A percentile compares a stretch with the other conserved stretches of the same genome.
These are phyloP conservation scores for Eriocheir sinensis DNA, from an alignment of 1,140 invertebrate genomes.

Conservation along the genomic window DNA sequence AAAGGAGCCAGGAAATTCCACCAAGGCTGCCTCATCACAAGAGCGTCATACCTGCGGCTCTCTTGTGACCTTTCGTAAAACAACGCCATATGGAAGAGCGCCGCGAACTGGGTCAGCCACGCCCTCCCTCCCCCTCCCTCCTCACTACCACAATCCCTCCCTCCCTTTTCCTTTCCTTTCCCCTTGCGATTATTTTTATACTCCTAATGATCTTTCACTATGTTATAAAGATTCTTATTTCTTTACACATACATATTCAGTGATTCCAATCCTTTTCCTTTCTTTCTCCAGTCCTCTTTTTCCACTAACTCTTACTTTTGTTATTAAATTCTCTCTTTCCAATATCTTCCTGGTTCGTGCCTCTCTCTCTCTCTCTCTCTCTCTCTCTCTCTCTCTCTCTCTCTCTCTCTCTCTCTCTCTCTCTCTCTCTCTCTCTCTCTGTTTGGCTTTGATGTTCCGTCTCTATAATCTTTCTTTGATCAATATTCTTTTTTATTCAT, in stretches of 20 bases:
- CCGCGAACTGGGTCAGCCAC: slow-evolving; percentile 1
- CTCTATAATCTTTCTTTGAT: no score
- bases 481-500: no score
- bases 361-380: not conserved
- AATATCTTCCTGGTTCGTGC: not conserved
- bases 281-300: not conserved
- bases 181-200: no score
- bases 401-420: not conserved
- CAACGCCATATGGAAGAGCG: not conserved
- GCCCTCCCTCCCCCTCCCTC: not conserved
- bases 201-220: no score
- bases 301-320: not conserved
- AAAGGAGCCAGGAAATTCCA: not conserved
- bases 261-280: not conserved
- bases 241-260: no score
- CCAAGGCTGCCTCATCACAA: not conserved
- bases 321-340: not conserved
- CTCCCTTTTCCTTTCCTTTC: slow-evolving; percentile 28
- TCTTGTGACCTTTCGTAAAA: slow-evolving; percentile 25
- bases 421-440: not conserved
- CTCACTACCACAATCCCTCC: not conserved
- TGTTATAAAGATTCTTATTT: no score
- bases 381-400: not conserved
- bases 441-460: no score
- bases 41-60: slow-evolving; percentile 19